Evolutionary conservation across 2,113 vertebrate species (phyloP), one percentile per base, ranked within the genome.

Genomic region (Cololabis saira): DNA sequence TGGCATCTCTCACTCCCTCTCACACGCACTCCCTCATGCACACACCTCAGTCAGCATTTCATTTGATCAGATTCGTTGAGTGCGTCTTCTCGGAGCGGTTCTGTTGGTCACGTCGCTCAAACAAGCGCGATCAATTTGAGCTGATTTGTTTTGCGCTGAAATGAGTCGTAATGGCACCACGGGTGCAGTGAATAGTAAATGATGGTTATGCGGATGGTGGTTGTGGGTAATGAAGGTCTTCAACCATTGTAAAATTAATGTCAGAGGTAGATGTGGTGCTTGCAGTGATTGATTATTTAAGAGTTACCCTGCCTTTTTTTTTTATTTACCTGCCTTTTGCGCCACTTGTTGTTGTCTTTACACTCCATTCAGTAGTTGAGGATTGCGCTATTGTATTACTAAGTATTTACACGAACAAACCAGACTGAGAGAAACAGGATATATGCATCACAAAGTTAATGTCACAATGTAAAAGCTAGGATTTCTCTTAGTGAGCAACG

Each of bases 401-500:
- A 47, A 57, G 44, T 70, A 50, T 37, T 22, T 27, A 21, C 70
- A 52, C 45, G 47, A 24, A 40, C 63, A 42, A 44, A 12, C 27
- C 22, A 43, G 61, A 78, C 53, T 53, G 42, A 65, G 68, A 83
- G 58, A 65, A 54, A 65, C 45, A 37, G 42, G 56, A 47, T 67
- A 62, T 66, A 13, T 60, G 70, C 52, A 77, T 74, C 67, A 73
- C 61, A 22, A 65, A 67, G 79, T 81, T 86, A 86, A 82, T 74
- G 67, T 56, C 70, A 21, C 42, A 83, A 82, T 84, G 63, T 72
- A 83, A 87, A 83, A 78, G 80, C 63, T 80, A 42, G 72, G 60
- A 50, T 84, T 80, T 75, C 83, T 85, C 70, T 88, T 77, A 83
- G 77, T 85, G 87, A 87, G 85, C 85, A 89, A 89, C 79, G 84